phyloP scores from a whole-genome alignment of 2,797 vertebrate genomes.

The Rhincodon typus region DNA sequence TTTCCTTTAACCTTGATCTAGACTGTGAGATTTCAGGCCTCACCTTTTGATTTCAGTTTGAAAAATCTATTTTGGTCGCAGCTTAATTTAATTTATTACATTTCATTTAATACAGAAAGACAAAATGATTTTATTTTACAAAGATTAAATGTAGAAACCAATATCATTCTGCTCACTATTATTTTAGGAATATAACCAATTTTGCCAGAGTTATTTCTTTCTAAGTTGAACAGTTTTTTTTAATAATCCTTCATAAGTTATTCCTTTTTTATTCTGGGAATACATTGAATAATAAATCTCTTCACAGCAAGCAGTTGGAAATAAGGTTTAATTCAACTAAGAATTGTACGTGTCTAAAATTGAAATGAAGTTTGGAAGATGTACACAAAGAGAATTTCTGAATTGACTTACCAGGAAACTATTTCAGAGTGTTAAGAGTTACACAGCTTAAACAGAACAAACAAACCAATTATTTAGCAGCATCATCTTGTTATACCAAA shows the following conservation, averaged over 20 bases:
- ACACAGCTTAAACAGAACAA: not conserved
- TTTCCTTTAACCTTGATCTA: not conserved
- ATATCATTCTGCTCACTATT: not conserved
- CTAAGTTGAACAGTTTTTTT: not conserved
- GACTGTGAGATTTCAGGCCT: not conserved
- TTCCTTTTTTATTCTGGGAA: conserved; percentile 20
- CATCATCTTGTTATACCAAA: not conserved
- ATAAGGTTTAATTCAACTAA: not conserved
- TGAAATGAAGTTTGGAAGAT: not conserved
- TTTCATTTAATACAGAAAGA: not conserved
- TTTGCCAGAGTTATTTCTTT: not conserved
- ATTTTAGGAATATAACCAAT: not conserved
- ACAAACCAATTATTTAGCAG: not conserved
- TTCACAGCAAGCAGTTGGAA: not conserved
- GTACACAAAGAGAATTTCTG: not conserved
- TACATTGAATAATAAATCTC: not conserved
- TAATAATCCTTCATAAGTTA: not conserved
- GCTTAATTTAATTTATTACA: not conserved
- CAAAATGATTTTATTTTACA: not conserved
- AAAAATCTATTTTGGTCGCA: not conserved
- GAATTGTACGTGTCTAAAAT: not conserved
- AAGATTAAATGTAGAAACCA: not conserved
- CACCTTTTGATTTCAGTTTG: not conserved
- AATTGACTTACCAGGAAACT: not conserved
- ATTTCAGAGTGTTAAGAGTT: not conserved